Percentiles rank a stretch among this genome's conserved stretches.
phyloP scores from a whole-genome alignment of 2,113 vertebrate species.

The Amblyopsis rosae region DNA sequence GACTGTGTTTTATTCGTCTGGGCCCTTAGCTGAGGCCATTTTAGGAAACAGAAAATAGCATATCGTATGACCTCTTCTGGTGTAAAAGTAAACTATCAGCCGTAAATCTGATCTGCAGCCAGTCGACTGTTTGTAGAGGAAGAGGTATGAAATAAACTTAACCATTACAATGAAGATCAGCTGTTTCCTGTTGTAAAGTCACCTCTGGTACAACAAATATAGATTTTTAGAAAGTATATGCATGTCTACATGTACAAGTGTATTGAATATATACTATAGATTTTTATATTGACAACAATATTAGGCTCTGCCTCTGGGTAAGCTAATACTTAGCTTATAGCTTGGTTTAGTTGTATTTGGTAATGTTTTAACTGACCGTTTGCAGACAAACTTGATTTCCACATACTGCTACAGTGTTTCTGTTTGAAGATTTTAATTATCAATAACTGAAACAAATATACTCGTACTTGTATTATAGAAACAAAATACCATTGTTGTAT shows the following conservation, averaged over 20 bases:
- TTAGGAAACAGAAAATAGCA: constrained; percentile 76
- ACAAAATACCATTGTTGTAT: neutral
- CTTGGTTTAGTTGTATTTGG: neutral
- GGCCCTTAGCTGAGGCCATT: constrained; percentile 66
- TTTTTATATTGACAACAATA: neutral
- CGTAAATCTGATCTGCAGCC: constrained; percentile 70
- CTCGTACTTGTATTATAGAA: neutral
- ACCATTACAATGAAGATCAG: constrained; percentile 13
- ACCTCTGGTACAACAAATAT: constrained; percentile 6
- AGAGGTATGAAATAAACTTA: constrained; percentile 14
- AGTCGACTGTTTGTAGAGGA: constrained; percentile 44
- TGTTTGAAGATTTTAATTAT: neutral
- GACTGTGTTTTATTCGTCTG: constrained; percentile 69
- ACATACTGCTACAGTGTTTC: neutral
- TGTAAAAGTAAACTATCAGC: constrained; percentile 74
- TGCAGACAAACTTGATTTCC: constrained; percentile 14
- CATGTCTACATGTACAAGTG: neutral
- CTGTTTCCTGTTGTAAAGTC: constrained; percentile 16
- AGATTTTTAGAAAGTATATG: neutral
- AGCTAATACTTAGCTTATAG: neutral
- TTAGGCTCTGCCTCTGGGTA: constrained; percentile 13
- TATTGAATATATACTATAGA: neutral
- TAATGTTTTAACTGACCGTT: constrained; percentile 17
- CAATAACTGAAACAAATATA: neutral
- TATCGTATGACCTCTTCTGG: constrained; percentile 71